A percentile compares a stretch with the other conserved stretches of the same genome.
These are phyloP conservation scores for Lochmaea crataegi DNA, from an alignment of 2,888 invertebrate species.

Conservation along the genomic window DNA sequence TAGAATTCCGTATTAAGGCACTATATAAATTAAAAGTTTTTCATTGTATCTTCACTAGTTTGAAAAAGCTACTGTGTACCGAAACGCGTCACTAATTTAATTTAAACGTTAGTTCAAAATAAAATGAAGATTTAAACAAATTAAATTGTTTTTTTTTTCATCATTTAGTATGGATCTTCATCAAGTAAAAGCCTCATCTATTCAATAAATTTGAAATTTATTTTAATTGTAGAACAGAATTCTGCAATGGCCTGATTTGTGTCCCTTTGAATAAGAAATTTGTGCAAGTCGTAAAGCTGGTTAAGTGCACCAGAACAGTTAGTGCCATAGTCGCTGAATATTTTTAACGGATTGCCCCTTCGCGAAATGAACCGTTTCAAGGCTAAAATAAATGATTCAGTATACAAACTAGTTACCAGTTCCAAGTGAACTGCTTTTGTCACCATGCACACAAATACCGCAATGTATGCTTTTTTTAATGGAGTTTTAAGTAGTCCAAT, in stretches of 20 bases:
- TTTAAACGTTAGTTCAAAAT: too few relatives aligned
- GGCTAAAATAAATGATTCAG: conserved; percentile 5
- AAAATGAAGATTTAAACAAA: too few relatives aligned
- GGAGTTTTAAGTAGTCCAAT: conserved; percentile 7
- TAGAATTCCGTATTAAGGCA: too few relatives aligned
- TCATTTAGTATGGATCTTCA: too few relatives aligned
- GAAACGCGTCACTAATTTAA: too few relatives aligned
- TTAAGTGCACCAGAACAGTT: conserved; percentile 22
- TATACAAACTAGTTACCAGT: conserved; percentile 4
- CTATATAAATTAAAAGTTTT: too few relatives aligned
- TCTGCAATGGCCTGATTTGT: background rate
- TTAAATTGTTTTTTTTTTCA: too few relatives aligned
- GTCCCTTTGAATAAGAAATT: background rate
- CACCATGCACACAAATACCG: conserved; percentile 9
- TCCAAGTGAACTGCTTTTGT: conserved; percentile 23
- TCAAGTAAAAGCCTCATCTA: too few relatives aligned
- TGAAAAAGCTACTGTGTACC: too few relatives aligned
- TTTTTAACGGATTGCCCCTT: conserved; percentile 2
- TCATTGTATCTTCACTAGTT: too few relatives aligned
- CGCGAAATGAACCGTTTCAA: conserved; percentile 17
- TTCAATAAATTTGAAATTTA: conserved; percentile 45
- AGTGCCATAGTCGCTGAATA: conserved; percentile 13
- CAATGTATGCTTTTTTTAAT: conserved; percentile 11
- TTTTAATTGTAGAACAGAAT: conserved; percentile 43
- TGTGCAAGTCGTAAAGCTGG: background rate